These are phyloP conservation scores for Phacellophora camtschatica DNA, from an alignment of 30 jellyfish, hydroid and myxozoan species.

Conservation along the genomic window DNA sequence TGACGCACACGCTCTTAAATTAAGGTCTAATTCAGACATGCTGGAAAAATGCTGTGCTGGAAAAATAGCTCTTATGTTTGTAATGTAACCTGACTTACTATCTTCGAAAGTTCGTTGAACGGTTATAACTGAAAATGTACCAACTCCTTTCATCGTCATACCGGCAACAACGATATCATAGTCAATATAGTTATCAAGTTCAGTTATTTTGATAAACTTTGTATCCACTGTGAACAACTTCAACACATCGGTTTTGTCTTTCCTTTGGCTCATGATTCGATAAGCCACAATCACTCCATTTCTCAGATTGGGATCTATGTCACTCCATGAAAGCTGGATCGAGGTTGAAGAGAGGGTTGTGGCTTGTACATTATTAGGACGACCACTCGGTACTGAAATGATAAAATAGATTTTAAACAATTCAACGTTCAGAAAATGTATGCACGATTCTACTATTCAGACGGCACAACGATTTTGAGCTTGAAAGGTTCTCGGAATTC, in stretches of 20 bases:
- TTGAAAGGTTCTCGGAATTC: too few relatives aligned
- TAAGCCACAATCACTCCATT: conserved; percentile 14
- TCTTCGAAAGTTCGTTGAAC: not conserved
- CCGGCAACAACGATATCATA: conserved; percentile 56
- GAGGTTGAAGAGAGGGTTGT: not conserved
- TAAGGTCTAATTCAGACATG: too few relatives aligned
- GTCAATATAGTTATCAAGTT: conserved; percentile 12
- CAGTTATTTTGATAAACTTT: not conserved
- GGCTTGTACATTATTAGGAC: conserved; percentile 17
- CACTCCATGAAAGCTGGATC: conserved; percentile 18
- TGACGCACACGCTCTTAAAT: too few relatives aligned
- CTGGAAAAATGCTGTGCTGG: too few relatives aligned
- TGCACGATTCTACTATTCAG: too few relatives aligned
- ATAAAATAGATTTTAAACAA: too few relatives aligned
- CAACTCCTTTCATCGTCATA: conserved; percentile 43
- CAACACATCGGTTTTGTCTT: conserved; percentile 4
- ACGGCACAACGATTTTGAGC: too few relatives aligned
- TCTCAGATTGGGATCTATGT: not conserved
- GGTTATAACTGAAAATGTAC: not conserved
- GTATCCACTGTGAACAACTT: not conserved
- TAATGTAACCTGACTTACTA: not conserved
- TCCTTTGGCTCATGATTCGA: conserved; percentile 10
- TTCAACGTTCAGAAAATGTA: too few relatives aligned
- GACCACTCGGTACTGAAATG: conserved; percentile 16
- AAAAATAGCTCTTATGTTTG: too few relatives aligned